A percentile compares a stretch with the other conserved stretches of the same genome.
Evolutionary conservation across 2,888 invertebrate species (phyloP).

Genomic region (Hoplodrina ambigua): DNA sequence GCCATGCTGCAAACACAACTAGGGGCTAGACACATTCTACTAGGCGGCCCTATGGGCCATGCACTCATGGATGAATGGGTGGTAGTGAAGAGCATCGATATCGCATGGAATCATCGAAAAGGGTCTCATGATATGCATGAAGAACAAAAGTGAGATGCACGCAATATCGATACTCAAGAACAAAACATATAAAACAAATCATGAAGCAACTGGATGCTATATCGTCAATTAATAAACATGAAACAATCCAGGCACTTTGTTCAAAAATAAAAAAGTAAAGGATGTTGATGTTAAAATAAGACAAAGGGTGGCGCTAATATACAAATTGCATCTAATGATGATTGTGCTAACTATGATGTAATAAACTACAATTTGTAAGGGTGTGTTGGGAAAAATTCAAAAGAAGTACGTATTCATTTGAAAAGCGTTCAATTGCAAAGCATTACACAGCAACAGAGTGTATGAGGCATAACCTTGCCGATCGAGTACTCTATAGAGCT

Average conservation of each 20-base stretch:
- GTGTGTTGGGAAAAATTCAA: slow-evolving; percentile 54
- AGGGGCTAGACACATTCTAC: slow-evolving; percentile 90
- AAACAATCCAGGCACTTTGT: slow-evolving; percentile 57
- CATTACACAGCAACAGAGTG: slow-evolving; percentile 60
- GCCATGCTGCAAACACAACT: slow-evolving; percentile 95
- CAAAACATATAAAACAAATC: slow-evolving; percentile 63
- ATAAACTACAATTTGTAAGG: slow-evolving; percentile 51
- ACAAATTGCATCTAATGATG: slow-evolving; percentile 48
- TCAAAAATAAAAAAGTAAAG: slow-evolving; percentile 41
- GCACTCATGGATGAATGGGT: slow-evolving; percentile 80
- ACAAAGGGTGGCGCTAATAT: slow-evolving; percentile 50
- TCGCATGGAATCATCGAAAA: slow-evolving; percentile 63
- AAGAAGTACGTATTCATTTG: slow-evolving; percentile 51
- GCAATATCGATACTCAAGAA: slow-evolving; percentile 71
- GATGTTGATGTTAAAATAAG: slow-evolving; percentile 51
- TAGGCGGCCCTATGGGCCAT: slow-evolving; percentile 88
- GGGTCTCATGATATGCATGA: slow-evolving; percentile 21
- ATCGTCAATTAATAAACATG: slow-evolving; percentile 18
- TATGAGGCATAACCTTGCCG: slow-evolving; percentile 82
- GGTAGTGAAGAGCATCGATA: slow-evolving; percentile 69
- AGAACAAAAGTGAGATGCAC: slow-evolving; percentile 51
- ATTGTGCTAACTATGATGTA: slow-evolving; percentile 52
- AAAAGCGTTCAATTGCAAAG: slow-evolving; percentile 64
- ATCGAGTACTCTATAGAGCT: slow-evolving; percentile 77
- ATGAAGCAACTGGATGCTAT: slow-evolving; percentile 55